phyloP scores from a whole-genome alignment of 2,888 invertebrate genomes.

The Synanthedon andrenaeformis region DNA sequence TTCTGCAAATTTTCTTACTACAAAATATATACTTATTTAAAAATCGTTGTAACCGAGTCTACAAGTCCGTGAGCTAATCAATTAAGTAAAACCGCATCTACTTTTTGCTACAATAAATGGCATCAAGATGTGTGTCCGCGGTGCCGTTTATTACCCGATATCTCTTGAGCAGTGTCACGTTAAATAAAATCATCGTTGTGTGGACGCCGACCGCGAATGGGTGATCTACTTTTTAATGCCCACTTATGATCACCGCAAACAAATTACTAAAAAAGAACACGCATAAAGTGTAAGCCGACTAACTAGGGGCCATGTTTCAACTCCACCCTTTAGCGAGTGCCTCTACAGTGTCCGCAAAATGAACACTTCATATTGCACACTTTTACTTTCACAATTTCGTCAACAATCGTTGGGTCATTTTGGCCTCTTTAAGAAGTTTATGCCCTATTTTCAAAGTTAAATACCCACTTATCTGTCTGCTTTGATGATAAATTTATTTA shows the following conservation, averaged over 20 bases:
- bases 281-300: constrained; percentile 10
- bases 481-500: constrained; percentile 2
- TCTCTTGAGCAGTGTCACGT: constrained; percentile 55
- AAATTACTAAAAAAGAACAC: constrained; percentile 41
- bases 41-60: constrained; percentile 11
- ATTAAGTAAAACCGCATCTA: constrained; percentile 42
- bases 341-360: constrained; percentile 8
- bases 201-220: constrained; percentile 30
- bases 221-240: constrained; percentile 50
- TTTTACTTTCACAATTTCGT: background rate
- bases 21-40: constrained; percentile 11
- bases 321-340: constrained; percentile 13
- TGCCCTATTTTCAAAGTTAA: background rate
- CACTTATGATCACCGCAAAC: constrained; percentile 44
- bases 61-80: constrained; percentile 24
- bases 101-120: constrained; percentile 32
- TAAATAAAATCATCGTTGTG: constrained; percentile 43
- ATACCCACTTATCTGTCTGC: background rate
- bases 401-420: background rate
- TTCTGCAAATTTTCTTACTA: constrained; percentile 1
- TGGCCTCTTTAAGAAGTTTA: background rate
- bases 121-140: constrained; percentile 43
- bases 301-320: constrained; percentile 22
- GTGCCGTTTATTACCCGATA: constrained; percentile 44
- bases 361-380: background rate